Percentiles rank a stretch among this genome's conserved stretches.
These are phyloP conservation scores for Syngnathus rostellatus DNA, from an alignment of 2,797 vertebrate species.

Conservation along the genomic window DNA sequence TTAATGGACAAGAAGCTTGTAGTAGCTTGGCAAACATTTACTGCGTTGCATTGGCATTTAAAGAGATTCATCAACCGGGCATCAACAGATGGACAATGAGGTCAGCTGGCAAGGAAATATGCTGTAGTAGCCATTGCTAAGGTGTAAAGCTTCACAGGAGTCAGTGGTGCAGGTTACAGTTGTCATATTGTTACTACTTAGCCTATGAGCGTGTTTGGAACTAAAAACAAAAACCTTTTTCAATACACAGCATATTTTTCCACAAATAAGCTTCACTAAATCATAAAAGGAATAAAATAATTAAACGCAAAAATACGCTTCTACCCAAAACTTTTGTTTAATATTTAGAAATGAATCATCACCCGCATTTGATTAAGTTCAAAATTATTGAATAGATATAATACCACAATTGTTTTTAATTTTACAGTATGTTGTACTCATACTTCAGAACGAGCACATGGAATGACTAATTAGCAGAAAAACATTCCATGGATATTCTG, in stretches of 20 bases:
- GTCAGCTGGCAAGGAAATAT: conserved; percentile 27
- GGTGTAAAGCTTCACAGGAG: background rate
- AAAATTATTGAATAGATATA: background rate
- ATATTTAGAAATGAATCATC: background rate
- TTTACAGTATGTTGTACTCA: too few species aligned
- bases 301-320: background rate
- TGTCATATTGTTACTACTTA: background rate
- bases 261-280: too few species aligned
- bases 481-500: background rate
- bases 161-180: background rate
- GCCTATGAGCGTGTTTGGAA: background rate
- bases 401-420: too few species aligned
- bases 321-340: background rate
- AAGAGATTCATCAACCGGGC: conserved; percentile 14
- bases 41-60: conserved; percentile 24
- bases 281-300: too few species aligned
- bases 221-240: background rate
- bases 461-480: background rate
- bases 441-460: too few species aligned
- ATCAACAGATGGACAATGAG: conserved; percentile 16
- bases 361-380: background rate
- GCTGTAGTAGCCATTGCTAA: background rate
- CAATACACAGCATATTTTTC: too few species aligned
- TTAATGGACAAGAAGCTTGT: conserved; percentile 18
- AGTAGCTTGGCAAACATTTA: conserved; percentile 30